Base-by-base conservation (phyloP, 2,888 invertebrate genomes). In the Lasioglossum vierecki region DNA sequence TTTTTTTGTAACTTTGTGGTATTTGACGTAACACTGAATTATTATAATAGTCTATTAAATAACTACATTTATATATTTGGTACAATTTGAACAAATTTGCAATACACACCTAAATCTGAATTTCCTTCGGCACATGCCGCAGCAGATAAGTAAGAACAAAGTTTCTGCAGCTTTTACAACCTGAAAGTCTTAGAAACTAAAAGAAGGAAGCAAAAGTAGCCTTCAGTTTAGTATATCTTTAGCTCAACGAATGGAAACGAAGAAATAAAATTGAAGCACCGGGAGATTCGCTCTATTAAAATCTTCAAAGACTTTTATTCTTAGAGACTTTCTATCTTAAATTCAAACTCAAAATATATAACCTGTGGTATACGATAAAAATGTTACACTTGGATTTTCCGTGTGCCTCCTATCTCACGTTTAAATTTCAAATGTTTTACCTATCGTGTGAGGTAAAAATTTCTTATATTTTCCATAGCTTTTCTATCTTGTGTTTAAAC, bases 111-210 rank as follows among this genome's bases (percentile, higher is more conserved):
- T 13, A 63, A 18, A 63, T 63, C 18, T 63, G 18, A 30, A 30
- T 30, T 63, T 30, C 8, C 18, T 63, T 35, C 30, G 63, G 6
- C 11, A 63, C 30, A 63, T 18, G 18, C 8, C 35, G 30, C 8
- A 22, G 49, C 22, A 68, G 68, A 35, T 39, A 68, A 68, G 39
- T 22, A 39, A 22, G 39, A 39, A 39, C 22, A 68, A 68, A 39
- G 35, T 68, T 68, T 22, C 39, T 8, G 22, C 22, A 39, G 22
- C 39, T 68, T 39, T 35, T 68, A 39, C 9, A 39, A 39, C 68
- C 39, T 68, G 9, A 39, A 68, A 39, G 39, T 68, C 68, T 68
- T 39, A 39, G 44, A 60, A 63, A 75, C 30, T 75, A 75, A 75
- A 75, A 68, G 68, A 68, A 68, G 39, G 68, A 68, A 22, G 35